Conservation (phyloP, 30 jellyfish, hydroid and myxozoan species). For the Turritopsis dohrnii region DNA sequence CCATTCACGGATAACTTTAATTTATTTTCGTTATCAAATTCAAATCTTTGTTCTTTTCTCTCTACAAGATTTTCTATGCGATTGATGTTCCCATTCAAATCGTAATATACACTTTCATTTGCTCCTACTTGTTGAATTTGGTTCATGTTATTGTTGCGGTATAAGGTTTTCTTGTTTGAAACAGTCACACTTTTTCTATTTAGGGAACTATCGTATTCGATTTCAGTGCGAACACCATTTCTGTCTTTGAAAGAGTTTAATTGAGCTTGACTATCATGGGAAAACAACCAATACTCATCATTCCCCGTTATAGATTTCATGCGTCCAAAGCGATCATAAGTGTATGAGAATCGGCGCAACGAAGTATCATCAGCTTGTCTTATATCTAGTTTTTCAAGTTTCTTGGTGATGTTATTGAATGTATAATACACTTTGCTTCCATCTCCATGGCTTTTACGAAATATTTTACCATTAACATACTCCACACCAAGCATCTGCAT, state of each 20-base stretch:
- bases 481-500: background rate
- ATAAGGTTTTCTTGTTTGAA: background rate
- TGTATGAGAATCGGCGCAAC: background rate
- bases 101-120: slow-evolving; percentile 10
- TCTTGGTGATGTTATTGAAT: background rate
- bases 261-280: slow-evolving; percentile 24
- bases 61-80: background rate
- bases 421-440: background rate
- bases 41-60: slow-evolving; percentile 12
- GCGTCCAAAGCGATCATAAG: slow-evolving; percentile 32
- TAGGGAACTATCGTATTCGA: slow-evolving; percentile 14
- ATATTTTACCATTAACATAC: slow-evolving; percentile 8
- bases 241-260: background rate
- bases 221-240: background rate
- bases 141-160: slow-evolving; percentile 14
- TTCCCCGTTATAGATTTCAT: background rate
- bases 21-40: slow-evolving; percentile 14
- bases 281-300: background rate
- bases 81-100: slow-evolving; percentile 16
- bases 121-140: background rate
- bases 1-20: background rate
- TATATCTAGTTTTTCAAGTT: background rate
- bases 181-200: slow-evolving; percentile 5
- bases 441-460: slow-evolving; percentile 5
- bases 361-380: background rate